Conservation (phyloP, 2,113 vertebrate genomes). For the Verasper variegatus region DNA sequence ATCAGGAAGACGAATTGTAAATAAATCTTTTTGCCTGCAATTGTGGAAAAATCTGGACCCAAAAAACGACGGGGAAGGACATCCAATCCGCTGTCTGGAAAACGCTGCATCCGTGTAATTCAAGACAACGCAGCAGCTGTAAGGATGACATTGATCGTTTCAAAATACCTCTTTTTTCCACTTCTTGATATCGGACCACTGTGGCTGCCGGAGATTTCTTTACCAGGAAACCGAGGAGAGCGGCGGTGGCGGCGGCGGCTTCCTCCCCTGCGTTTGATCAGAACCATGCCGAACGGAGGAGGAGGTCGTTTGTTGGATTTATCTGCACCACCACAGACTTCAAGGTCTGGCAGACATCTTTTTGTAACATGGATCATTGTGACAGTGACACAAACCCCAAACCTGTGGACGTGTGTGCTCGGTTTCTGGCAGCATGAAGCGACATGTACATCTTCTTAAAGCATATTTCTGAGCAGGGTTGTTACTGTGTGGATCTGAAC, state of each 20-base stretch:
- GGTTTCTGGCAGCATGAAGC: neutral
- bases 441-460: neutral
- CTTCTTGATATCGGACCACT: constrained; percentile 58
- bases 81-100: constrained; percentile 66
- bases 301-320: constrained; percentile 29
- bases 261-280: constrained; percentile 46
- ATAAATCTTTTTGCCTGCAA: constrained; percentile 65
- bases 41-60: constrained; percentile 65
- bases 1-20: constrained; percentile 56
- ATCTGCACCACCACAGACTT: constrained; percentile 18
- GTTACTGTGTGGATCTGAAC: neutral
- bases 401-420: neutral
- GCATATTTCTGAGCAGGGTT: neutral
- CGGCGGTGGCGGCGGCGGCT: constrained; percentile 5
- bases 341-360: constrained; percentile 6
- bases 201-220: constrained; percentile 52
- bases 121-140: constrained; percentile 77
- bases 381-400: neutral
- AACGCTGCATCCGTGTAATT: constrained; percentile 75
- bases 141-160: constrained; percentile 72
- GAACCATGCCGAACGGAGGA: constrained; percentile 35
- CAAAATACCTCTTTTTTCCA: constrained; percentile 71
- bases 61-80: constrained; percentile 66
- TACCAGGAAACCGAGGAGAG: constrained; percentile 41
- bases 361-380: constrained; percentile 2